A percentile compares a stretch with the other conserved stretches of the same genome.
These are phyloP conservation scores for Spea hammondii DNA, from an alignment of 2,797 vertebrate species.

Conservation along the genomic window DNA sequence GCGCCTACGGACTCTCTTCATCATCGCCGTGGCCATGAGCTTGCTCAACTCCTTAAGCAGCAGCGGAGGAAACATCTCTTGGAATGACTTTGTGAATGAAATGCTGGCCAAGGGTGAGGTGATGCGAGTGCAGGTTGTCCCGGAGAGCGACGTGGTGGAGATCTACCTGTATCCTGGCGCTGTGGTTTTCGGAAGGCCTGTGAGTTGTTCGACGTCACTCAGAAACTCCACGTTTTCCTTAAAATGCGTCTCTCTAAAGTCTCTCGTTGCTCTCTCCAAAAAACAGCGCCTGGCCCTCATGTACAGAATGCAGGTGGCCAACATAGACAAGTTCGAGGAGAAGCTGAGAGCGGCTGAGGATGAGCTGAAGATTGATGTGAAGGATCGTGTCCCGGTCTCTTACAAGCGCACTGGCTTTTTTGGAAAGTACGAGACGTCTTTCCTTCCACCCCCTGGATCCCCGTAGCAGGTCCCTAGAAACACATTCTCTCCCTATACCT, in stretches of 20 bases:
- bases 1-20: slow-evolving; percentile 79
- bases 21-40: slow-evolving; percentile 77
- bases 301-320: slow-evolving; percentile 94
- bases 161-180: slow-evolving; percentile 88
- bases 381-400: slow-evolving; percentile 87
- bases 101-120: slow-evolving; percentile 98
- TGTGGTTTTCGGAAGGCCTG: slow-evolving; percentile 86
- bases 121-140: slow-evolving; percentile 86
- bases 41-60: slow-evolving; percentile 73
- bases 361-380: slow-evolving; percentile 84
- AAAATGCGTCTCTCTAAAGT: background rate
- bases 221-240: background rate
- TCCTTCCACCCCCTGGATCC: background rate
- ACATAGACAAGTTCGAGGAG: slow-evolving; percentile 97
- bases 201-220: slow-evolving; percentile 62
- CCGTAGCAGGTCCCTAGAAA: background rate
- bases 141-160: slow-evolving; percentile 89
- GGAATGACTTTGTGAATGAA: slow-evolving; percentile 94
- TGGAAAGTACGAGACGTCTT: slow-evolving; percentile 79
- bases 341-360: slow-evolving; percentile 91
- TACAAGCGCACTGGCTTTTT: slow-evolving; percentile 95
- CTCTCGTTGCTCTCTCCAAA: background rate
- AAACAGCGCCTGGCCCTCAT: slow-evolving; percentile 79
- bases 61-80: slow-evolving; percentile 85
- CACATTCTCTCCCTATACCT: background rate